Evolutionary conservation across 2,888 invertebrate genomes (phyloP).

Genomic region (Pyrocoelia pectoralis): DNA sequence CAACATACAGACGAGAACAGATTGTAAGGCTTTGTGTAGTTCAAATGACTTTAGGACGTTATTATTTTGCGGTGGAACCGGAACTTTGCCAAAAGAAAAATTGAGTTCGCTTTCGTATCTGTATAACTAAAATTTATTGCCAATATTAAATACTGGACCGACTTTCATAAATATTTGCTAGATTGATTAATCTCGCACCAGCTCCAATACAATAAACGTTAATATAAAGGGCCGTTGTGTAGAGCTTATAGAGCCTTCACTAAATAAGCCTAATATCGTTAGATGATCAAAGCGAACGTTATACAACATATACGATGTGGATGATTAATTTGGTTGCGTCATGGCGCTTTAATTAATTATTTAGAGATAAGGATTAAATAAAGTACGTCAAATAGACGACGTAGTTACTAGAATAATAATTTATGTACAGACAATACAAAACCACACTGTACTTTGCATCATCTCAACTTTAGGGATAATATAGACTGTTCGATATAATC

Average conservation of each 20-base stretch:
- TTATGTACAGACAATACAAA: conserved; percentile 1
- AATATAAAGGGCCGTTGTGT: neutral
- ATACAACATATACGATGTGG: neutral
- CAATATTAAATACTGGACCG: neutral
- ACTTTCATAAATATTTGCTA: neutral
- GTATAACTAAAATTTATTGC: conserved; percentile 5
- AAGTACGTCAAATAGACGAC: conserved; percentile 1
- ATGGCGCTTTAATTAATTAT: neutral
- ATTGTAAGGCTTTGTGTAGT: conserved; percentile 16
- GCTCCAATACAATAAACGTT: neutral
- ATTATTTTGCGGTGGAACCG: conserved; percentile 11
- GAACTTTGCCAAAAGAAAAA: conserved; percentile 10
- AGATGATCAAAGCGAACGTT: conserved; percentile 1
- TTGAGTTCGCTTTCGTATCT: neutral
- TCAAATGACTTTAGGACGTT: conserved; percentile 4
- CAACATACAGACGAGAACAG: conserved; percentile 23
- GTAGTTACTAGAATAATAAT: conserved; percentile 1
- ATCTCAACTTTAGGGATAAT: conserved; percentile 12
- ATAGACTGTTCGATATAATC: conserved; percentile 19
- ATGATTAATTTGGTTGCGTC: neutral
- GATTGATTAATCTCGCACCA: neutral
- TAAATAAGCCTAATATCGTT: neutral
- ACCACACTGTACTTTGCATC: neutral
- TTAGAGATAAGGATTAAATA: neutral
- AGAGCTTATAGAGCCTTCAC: neutral